phyloP scores from a whole-genome alignment of 2,888 invertebrate genomes.

The Caenorhabditis afra region DNA sequence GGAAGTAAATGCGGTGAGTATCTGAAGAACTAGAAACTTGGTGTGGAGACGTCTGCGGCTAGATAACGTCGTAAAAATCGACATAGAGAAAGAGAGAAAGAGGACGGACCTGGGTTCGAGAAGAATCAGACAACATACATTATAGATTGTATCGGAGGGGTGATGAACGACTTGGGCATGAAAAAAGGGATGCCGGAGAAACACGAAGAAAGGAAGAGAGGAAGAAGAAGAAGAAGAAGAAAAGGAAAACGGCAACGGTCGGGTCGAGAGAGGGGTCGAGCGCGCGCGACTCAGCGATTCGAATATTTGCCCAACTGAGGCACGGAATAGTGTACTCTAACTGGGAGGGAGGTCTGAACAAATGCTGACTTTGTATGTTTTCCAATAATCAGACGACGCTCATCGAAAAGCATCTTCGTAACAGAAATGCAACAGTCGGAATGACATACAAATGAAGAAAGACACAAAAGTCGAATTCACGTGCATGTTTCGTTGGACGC shows the following conservation, averaged over 20 bases:
- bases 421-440: no score
- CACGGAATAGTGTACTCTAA: conserved; percentile 48
- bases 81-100: conserved; percentile 9
- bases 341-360: conserved; percentile 33
- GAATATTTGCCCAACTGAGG: conserved; percentile 53
- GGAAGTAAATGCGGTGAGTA: no score
- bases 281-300: conserved; percentile 33
- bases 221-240: conserved; percentile 9
- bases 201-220: conserved; percentile 1
- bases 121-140: conserved; percentile 3
- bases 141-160: conserved; percentile 15
- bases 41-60: no score
- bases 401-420: background rate
- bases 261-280: conserved; percentile 21
- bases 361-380: conserved; percentile 28
- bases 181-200: no score
- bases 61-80: no score
- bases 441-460: no score
- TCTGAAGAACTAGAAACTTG: no score
- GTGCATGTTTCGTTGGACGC: no score
- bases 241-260: background rate
- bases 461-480: background rate
- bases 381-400: background rate
- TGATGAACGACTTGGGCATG: no score
- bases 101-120: background rate